phyloP scores from a whole-genome alignment of 2,797 vertebrate genomes.

The Halcyon chelicuti region DNA sequence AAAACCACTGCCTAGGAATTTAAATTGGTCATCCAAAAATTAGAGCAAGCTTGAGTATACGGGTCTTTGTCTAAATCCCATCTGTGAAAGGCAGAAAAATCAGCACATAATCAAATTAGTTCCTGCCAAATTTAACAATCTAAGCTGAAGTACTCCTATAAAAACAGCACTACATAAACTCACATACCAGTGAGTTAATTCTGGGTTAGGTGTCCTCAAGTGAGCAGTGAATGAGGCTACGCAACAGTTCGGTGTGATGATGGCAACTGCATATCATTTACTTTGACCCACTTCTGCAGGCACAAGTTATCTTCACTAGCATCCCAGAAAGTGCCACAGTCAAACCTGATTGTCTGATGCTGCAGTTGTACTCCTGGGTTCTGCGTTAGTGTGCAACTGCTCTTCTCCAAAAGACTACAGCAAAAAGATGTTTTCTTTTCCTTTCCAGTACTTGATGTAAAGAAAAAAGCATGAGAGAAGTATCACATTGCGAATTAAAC shows the following conservation, averaged over 20 bases:
- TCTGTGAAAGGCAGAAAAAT: background rate
- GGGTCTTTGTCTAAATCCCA: background rate
- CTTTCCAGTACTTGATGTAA: background rate
- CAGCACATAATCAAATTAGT: background rate
- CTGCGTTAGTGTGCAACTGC: background rate
- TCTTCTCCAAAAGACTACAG: background rate
- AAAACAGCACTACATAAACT: background rate
- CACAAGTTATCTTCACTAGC: background rate
- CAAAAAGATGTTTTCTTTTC: background rate
- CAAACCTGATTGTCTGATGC: background rate
- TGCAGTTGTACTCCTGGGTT: background rate
- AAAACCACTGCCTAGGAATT: background rate
- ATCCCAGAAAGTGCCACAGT: background rate
- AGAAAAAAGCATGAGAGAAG: background rate
- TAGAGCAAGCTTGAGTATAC: background rate
- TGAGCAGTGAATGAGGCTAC: background rate
- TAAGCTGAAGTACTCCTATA: background rate
- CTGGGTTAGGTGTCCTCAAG: background rate
- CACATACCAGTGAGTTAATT: background rate
- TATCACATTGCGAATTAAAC: fast-evolving
- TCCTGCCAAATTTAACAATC: background rate
- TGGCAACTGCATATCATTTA: background rate
- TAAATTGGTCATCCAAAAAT: background rate
- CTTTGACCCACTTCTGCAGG: background rate
- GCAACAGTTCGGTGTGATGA: background rate